Base-by-base conservation (phyloP, 2,797 vertebrate genomes). In the Loris lydekkerianus region DNA sequence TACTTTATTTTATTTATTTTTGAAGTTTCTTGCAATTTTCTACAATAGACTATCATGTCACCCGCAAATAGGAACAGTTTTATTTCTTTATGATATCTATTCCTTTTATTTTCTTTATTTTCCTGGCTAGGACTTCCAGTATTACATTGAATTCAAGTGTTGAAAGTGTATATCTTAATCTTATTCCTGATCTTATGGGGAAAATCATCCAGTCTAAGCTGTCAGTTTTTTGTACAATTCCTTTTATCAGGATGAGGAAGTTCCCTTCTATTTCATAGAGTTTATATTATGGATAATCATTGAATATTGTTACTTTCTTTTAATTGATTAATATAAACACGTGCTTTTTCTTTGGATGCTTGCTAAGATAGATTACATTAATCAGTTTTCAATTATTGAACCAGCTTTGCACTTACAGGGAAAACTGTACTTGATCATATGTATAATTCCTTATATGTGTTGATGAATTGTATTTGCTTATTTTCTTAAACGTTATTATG, bases 401-500 rank as follows among this genome's bases (percentile, higher is more conserved):
- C 17, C 25, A 67, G 29, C 3, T 65, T 89, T 86, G 15, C 10
- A 34, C 34, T 34, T 34, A 34, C 34, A 34, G 34, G 34, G 34
- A 2, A 34, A 34, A 60, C 15, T 31, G 17, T 14, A 76, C 37
- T 78, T 82, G 37, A 40, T 25, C 23, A 2, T 60, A 10, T 77
- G 25, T 82, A 20, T 73, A 49, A 70, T 67, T 67, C 34, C 29
- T 92, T 34, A 27, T 17, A 18, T 37, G 37, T 56, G 10, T 27
- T 29, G 25, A 37, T 86, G 63, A 82, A 34, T 65, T 67, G 3
- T 92, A 43, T 94, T 82, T 92, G 34, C 27, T 40, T 65, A n/a
- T 88, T 77, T 85, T 94, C 21, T 92, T 76, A 91, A 76, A n/a
- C 17, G 31, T 37, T 76, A 77, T 60, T 92, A 43, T 92, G 13